Evolutionary conservation across 1,140 invertebrate genomes (phyloP).

Genomic region (Solenopsis fugax): DNA sequence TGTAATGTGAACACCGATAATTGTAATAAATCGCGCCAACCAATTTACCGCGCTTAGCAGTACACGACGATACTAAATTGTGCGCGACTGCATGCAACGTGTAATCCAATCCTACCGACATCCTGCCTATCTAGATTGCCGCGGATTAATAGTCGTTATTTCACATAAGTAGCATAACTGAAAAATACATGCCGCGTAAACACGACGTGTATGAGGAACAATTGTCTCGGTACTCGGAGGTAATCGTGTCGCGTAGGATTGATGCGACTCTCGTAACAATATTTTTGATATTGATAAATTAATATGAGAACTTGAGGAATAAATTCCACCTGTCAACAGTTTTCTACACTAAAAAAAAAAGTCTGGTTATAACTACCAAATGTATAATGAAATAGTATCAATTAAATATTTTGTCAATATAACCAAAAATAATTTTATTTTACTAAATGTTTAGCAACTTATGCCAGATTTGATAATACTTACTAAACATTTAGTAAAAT

Average conservation of each 20-base stretch:
- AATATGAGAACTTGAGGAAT: neutral
- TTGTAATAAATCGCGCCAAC: constrained; percentile 58
- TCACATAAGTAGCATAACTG: constrained; percentile 47
- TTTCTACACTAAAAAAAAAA: too few species aligned
- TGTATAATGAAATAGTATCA: too few species aligned
- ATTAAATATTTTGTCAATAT: too few species aligned
- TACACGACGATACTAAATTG: constrained; percentile 58
- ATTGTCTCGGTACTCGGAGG: constrained; percentile 3
- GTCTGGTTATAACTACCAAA: too few species aligned
- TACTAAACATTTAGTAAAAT: too few species aligned
- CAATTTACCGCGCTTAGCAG: constrained; percentile 54
- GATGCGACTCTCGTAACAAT: constrained; percentile 17
- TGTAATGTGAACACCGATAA: constrained; percentile 45
- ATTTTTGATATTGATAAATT: constrained; percentile 22
- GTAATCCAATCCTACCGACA: constrained; percentile 57
- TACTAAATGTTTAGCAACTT: too few species aligned
- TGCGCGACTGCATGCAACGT: constrained; percentile 52
- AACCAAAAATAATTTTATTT: too few species aligned
- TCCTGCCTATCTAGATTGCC: constrained; percentile 58
- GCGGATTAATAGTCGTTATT: constrained; percentile 60
- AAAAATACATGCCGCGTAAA: constrained; percentile 37
- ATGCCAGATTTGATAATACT: too few species aligned
- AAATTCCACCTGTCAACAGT: neutral
- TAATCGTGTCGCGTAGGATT: neutral
- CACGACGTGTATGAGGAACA: constrained; percentile 18